These are phyloP conservation scores for Andrena marginata DNA, from an alignment of 2,888 invertebrate species.

Conservation along the genomic window DNA sequence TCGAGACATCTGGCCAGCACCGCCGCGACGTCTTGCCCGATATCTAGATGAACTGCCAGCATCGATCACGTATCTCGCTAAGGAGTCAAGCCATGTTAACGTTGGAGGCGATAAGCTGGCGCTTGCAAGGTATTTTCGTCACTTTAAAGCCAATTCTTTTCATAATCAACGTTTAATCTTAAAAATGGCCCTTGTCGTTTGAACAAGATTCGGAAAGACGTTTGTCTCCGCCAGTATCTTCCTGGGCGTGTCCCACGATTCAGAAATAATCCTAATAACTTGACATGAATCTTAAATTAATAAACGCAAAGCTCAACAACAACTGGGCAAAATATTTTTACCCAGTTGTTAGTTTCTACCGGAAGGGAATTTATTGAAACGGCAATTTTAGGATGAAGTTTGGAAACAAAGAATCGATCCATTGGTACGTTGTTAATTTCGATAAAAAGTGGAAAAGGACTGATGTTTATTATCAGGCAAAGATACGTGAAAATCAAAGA, in stretches of 20 bases:
- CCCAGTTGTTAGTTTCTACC: too few species aligned
- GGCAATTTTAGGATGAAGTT: neutral
- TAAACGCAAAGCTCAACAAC: too few species aligned
- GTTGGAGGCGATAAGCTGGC: neutral
- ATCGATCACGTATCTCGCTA: slow-evolving; percentile 10
- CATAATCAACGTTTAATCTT: neutral
- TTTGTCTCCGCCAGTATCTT: neutral
- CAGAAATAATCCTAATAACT: neutral
- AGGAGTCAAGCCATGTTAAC: neutral
- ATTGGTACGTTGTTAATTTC: neutral
- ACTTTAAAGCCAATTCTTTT: neutral
- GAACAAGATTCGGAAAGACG: neutral
- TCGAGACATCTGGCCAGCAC: slow-evolving; percentile 24
- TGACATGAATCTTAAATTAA: neutral
- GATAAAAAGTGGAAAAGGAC: neutral
- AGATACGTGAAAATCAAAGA: neutral
- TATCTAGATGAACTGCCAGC: slow-evolving; percentile 21
- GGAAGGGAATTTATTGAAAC: neutral
- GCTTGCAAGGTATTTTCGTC: neutral
- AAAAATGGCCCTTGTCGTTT: slow-evolving; percentile 1
- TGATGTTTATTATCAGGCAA: neutral
- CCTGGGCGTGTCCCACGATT: neutral
- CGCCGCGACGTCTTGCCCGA: slow-evolving; percentile 3
- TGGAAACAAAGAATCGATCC: neutral
- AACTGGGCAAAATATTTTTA: neutral